Evolutionary conservation across 2,113 vertebrate species (phyloP), one percentile per base, ranked within the genome.

Genomic region (Uria aalge): DNA sequence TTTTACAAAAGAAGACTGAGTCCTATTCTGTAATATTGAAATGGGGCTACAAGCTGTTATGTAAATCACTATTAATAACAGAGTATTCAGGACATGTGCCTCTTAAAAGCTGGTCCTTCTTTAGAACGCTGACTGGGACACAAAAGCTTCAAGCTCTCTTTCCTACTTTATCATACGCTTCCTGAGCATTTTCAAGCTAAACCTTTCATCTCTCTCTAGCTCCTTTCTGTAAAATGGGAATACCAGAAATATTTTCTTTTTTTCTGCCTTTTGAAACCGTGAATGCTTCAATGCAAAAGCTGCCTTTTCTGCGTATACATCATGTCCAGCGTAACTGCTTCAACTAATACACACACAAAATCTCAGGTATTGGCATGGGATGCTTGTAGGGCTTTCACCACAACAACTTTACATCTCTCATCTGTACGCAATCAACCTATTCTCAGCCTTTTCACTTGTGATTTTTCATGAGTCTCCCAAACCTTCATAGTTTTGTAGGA

Each of bases 11-110:
- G 43, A 68, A 50, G 57, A 94, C 69, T 20, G 38, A 50, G 47
- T 63, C 45, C 87, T 92, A 64, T 91, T 89, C 85, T 87, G 26
- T 60, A 64, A 93, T 48, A 69, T 1, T 66, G 81, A 96, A 95
- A 90, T 62, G 47, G 69, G 41, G 48, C 71, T 91, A 59, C 63
- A 40, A 69, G 77, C 73, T 79, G 55, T 92, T 96, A 94, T 80
- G 74, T 76, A 93, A 96, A 95, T 79, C 71, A 85, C 78, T 92
- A 82, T 85, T 94, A 96, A 92, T 91, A 91, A 90, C 64, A 64
- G 76, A 84, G 23, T 29, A 80, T 94, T 92, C 32, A 69, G 81
- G 87, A 91, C 73, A 62, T 45, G 77, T 53, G 81, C 74, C 66
- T 93, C 82, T 69, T 69, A 83, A 71, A 92, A 74, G 24, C 84